phyloP scores from a whole-genome alignment of 23 tunicate species.

The Diplosoma virens region DNA sequence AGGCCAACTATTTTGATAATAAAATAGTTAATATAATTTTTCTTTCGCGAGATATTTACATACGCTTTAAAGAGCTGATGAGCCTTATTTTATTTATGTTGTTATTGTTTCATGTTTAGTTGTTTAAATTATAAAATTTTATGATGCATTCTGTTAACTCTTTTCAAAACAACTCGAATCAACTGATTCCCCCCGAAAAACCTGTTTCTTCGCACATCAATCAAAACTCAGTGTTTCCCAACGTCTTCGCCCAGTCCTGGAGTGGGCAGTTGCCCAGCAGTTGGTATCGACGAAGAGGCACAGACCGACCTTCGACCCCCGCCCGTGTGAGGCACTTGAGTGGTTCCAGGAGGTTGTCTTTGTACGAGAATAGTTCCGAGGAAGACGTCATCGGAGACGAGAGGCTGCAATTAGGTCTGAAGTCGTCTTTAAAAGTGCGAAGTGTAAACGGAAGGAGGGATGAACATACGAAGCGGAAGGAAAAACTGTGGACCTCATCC shows the following conservation, averaged over 20 bases:
- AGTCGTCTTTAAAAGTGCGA: not conserved
- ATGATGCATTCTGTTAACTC: not conserved
- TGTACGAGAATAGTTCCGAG: conserved; percentile 11
- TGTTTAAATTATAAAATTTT: no score
- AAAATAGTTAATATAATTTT: no score
- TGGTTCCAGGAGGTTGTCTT: not conserved
- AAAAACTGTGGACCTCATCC: no score
- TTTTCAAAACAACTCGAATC: not conserved
- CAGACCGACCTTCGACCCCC: conserved; percentile 55
- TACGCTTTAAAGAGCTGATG: no score
- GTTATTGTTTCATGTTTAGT: no score
- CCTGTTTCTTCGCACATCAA: not conserved
- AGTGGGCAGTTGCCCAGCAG: not conserved
- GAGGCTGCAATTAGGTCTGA: not conserved
- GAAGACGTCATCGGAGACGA: not conserved
- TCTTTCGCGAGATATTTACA: no score
- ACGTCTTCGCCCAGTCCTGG: not conserved
- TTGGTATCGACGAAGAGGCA: not conserved
- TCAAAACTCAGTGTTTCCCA: not conserved
- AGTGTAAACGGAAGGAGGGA: no score
- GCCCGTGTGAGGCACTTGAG: conserved; percentile 11
- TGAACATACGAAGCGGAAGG: no score
- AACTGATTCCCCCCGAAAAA: not conserved
- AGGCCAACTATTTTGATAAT: no score
- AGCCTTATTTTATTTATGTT: no score